Evolutionary conservation across 2,888 invertebrate genomes (phyloP), one percentile per base, ranked within the genome.

Genomic region (Polietes domitor): DNA sequence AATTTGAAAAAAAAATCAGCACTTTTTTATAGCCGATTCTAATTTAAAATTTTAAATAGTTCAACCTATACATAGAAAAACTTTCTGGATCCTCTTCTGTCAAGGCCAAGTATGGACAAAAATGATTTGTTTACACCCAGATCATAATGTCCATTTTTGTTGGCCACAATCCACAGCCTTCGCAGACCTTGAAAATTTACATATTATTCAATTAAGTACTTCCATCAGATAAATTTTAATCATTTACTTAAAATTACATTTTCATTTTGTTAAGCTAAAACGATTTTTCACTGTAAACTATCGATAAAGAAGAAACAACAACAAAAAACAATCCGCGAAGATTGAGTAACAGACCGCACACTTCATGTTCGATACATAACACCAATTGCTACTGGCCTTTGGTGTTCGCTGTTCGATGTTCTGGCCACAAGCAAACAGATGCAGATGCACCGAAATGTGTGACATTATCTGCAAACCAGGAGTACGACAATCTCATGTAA

Each of bases 291-390:
- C 80, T 70, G 61, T 76, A 55, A 81, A 84, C 78, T 78, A 79
- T 84, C 81, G 78, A 84, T 79, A 81, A 84, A 70, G 17, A 41
- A 10, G 1, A 37, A 84, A 70, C 41, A 37, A 37, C n/a, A 19
- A 37, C 21, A 37, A 17, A 43, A 5, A 65, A 21, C 19, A 68
- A 68, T 28, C 5, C 10, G 2, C 26, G 3, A 61, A 21, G 43
- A 68, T 68, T 43, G 43, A 68, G 43, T 68, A 68, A 43, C 81
- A 75, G 81, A 78, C 81, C 80, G 84, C 81, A 81, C 81, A 84
- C 84, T 78, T 81, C 81, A 84, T 84, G 84, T 84, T 84, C 84
- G 84, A 84, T 84, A 84, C 84, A 81, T 50, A 81, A 76, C 81
- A 81, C 32, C 84, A 84, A 73, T 79, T 84, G 84, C 84, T 84